phyloP scores from a whole-genome alignment of 2,113 vertebrate species.

The Planiliza haematocheilus region DNA sequence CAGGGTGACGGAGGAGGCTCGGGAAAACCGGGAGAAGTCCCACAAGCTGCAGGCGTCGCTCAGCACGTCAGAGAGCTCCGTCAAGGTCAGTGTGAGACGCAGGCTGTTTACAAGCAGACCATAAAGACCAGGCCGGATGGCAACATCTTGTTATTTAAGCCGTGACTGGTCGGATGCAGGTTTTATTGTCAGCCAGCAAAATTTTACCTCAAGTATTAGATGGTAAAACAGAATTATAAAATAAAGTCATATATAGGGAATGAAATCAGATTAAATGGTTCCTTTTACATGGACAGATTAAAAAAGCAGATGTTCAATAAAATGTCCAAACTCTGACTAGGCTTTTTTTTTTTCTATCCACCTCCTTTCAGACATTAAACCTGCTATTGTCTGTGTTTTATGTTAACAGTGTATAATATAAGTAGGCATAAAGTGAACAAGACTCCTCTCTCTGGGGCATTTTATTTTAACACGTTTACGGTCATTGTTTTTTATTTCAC shows the following conservation, averaged over 20 bases:
- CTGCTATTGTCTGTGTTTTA: neutral
- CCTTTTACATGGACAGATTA: neutral
- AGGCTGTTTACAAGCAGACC: too few relatives aligned
- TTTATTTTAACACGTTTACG: too few relatives aligned
- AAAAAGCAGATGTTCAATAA: constrained; percentile 12
- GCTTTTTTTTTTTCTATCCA: neutral
- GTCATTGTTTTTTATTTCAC: neutral
- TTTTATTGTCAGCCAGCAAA: constrained; percentile 33
- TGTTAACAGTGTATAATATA: neutral
- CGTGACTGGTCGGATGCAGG: constrained; percentile 3
- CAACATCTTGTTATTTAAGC: too few relatives aligned
- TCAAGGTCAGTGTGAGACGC: constrained; percentile 89
- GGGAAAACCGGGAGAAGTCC: constrained; percentile 91
- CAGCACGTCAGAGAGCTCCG: constrained; percentile 84
- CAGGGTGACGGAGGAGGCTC: constrained; percentile 92
- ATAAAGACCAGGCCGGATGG: too few relatives aligned
- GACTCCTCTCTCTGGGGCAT: neutral
- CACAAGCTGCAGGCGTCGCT: constrained; percentile 92
- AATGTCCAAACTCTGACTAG: neutral
- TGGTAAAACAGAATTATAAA: neutral
- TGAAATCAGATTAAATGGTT: neutral
- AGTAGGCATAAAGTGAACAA: neutral
- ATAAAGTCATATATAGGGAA: neutral
- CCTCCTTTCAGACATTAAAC: neutral
- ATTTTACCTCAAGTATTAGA: neutral